phyloP scores from a whole-genome alignment of 2,888 invertebrate species.

The Heliconius charithonia region DNA sequence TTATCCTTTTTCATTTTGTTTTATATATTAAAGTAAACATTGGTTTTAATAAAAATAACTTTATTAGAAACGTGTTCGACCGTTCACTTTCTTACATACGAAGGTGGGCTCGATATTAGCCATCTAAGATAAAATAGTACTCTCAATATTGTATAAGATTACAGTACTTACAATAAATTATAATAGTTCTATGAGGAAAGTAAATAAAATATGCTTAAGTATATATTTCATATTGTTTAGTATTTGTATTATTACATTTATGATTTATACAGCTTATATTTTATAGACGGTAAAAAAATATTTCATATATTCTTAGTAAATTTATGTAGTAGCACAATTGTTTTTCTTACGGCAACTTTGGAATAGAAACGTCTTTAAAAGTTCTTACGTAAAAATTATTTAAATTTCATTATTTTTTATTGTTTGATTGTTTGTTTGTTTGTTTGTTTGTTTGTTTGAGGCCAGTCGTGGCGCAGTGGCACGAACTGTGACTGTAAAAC shows the following conservation, averaged over 20 bases:
- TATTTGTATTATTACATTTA: conserved; percentile 1
- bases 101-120: conserved; percentile 24
- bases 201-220: conserved; percentile 6
- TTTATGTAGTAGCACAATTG: neutral
- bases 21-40: conserved; percentile 7
- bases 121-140: conserved; percentile 20
- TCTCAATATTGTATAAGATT: conserved; percentile 17
- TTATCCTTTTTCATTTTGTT: neutral
- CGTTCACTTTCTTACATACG: conserved; percentile 13
- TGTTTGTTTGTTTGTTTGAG: no score
- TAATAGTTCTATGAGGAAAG: conserved; percentile 7
- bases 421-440: no score
- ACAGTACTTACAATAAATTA: conserved; percentile 16
- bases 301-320: neutral
- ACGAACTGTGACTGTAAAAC: no score
- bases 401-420: no score
- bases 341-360: neutral
- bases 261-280: neutral
- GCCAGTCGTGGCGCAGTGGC: no score
- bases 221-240: neutral
- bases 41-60: conserved; percentile 11
- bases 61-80: conserved; percentile 9
- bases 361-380: no score
- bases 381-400: no score
- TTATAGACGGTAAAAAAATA: neutral